These are phyloP conservation scores for Mantis religiosa DNA, from an alignment of 2,888 invertebrate genomes.

Conservation along the genomic window DNA sequence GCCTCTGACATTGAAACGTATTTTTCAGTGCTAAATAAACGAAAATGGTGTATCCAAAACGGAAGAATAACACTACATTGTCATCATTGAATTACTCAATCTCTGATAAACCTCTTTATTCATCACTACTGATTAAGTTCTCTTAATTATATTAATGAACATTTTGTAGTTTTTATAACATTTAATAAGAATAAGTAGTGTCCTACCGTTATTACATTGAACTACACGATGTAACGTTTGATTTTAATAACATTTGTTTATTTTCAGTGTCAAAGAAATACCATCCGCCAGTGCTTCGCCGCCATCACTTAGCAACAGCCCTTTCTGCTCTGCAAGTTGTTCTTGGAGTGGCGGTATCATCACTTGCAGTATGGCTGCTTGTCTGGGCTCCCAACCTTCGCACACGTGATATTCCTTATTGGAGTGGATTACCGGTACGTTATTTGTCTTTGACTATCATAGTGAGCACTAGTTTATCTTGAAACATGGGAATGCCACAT, in stretches of 20 bases:
- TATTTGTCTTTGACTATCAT: background rate
- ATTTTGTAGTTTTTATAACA: background rate
- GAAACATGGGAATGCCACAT: too few species aligned
- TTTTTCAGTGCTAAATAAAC: too few species aligned
- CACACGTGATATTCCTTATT: conserved; percentile 58
- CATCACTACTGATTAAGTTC: too few species aligned
- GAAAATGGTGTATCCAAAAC: too few species aligned
- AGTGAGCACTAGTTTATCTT: too few species aligned
- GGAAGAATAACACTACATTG: too few species aligned
- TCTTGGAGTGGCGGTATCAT: conserved; percentile 52
- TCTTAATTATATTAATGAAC: too few species aligned
- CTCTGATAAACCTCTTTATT: too few species aligned
- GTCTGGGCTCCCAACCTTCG: conserved; percentile 57
- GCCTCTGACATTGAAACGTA: too few species aligned
- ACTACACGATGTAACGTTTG: background rate
- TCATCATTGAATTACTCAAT: too few species aligned
- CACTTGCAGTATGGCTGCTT: conserved; percentile 55
- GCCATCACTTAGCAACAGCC: conserved; percentile 48
- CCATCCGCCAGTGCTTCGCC: conserved; percentile 49
- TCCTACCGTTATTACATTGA: background rate
- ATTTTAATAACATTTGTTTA: conserved; percentile 13
- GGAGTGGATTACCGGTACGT: conserved; percentile 60
- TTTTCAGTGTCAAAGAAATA: conserved; percentile 49
- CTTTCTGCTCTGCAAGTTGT: conserved; percentile 50
- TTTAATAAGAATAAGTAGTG: background rate